phyloP scores from a whole-genome alignment of 2,113 vertebrate genomes.

The Actenoides lindsayi region DNA sequence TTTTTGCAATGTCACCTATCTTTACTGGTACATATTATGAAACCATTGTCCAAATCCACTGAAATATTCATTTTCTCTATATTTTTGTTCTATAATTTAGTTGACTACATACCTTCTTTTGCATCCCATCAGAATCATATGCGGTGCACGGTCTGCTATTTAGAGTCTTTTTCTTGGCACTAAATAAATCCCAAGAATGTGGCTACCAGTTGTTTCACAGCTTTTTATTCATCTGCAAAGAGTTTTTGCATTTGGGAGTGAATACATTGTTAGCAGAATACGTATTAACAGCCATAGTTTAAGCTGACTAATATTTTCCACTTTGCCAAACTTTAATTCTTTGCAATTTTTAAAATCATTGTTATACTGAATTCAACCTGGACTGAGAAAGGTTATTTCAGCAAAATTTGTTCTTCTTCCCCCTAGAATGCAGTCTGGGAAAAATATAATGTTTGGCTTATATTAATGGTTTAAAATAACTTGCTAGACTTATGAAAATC shows the following conservation, averaged over 20 bases:
- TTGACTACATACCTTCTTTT: neutral
- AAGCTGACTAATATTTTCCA: neutral
- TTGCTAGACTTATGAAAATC: neutral
- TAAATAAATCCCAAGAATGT: neutral
- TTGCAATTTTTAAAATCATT: neutral
- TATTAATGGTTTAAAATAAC: neutral
- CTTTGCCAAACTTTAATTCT: neutral
- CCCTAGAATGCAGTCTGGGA: neutral
- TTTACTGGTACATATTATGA: neutral
- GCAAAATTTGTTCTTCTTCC: neutral
- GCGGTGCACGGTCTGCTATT: neutral
- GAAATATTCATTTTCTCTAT: neutral
- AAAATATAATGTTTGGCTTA: neutral
- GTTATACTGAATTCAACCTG: neutral
- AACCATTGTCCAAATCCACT: neutral
- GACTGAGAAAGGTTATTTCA: neutral
- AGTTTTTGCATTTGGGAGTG: neutral
- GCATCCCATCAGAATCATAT: neutral
- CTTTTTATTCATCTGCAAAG: neutral
- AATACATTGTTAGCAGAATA: neutral
- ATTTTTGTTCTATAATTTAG: neutral
- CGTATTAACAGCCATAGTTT: neutral
- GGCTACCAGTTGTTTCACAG: neutral
- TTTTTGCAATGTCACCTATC: neutral
- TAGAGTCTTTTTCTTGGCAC: neutral